These are phyloP conservation scores for Astropecten irregularis DNA, from an alignment of 53 echinoderm and acorn worm species.

Conservation along the genomic window DNA sequence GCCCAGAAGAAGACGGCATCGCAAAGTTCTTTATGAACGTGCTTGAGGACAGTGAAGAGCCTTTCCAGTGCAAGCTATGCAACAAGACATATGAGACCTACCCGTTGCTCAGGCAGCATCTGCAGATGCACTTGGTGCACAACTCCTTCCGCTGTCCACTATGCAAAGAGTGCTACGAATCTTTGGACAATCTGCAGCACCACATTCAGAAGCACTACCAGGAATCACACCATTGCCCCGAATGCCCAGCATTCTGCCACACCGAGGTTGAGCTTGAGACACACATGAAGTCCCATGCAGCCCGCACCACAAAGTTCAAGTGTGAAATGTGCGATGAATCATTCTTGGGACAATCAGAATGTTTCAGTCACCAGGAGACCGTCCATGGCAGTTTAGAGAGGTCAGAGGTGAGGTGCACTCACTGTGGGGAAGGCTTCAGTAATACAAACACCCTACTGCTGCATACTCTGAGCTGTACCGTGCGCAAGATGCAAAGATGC, in stretches of 20 bases:
- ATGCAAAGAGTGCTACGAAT: slow-evolving; percentile 48
- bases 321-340: slow-evolving; percentile 7
- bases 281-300: slow-evolving; percentile 61
- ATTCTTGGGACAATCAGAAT: slow-evolving; percentile 5
- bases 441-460: slow-evolving; percentile 19
- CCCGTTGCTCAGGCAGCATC: slow-evolving; percentile 14
- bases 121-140: slow-evolving; percentile 63
- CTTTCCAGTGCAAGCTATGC: slow-evolving; percentile 57
- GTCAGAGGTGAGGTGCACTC: background rate
- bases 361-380: background rate
- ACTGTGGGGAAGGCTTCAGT: slow-evolving; percentile 12
- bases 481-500: slow-evolving; percentile 47
- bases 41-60: background rate
- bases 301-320: background rate
- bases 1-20: slow-evolving; percentile 28
- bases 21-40: slow-evolving; percentile 25
- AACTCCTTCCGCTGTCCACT: slow-evolving; percentile 72
- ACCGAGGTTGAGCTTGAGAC: slow-evolving; percentile 39
- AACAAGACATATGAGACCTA: slow-evolving; percentile 14
- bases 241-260: slow-evolving; percentile 66
- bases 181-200: slow-evolving; percentile 30
- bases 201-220: slow-evolving; percentile 52
- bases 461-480: slow-evolving; percentile 30
- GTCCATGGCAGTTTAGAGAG: background rate
- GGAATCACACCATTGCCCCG: slow-evolving; percentile 25